These are phyloP conservation scores for Glaucomys volans DNA, from an alignment of 2,113 vertebrate genomes.

Conservation along the genomic window DNA sequence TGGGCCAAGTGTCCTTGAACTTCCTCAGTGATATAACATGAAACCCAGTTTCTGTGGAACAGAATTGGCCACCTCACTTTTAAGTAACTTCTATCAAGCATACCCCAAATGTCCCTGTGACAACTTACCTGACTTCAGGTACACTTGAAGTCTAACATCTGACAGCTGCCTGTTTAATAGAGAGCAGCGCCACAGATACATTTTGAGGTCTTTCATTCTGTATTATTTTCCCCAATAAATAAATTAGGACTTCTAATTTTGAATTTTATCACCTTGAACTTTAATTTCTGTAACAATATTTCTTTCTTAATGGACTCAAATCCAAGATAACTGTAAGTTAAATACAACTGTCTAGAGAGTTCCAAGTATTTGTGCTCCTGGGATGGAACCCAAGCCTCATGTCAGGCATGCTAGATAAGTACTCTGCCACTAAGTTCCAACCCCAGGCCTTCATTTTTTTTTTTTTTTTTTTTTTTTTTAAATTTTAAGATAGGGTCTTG, in stretches of 20 bases:
- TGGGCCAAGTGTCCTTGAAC: conserved; percentile 78
- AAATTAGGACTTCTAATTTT: background rate
- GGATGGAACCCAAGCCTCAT: too few species aligned
- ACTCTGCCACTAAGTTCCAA: too few species aligned
- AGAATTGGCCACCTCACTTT: background rate
- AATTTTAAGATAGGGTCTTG: too few species aligned
- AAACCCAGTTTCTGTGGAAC: background rate
- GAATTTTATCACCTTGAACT: background rate
- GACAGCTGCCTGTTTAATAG: background rate
- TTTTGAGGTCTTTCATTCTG: background rate
- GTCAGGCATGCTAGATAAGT: too few species aligned
- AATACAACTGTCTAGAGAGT: background rate
- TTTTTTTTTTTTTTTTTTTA: too few species aligned
- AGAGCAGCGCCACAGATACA: background rate
- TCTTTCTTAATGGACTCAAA: background rate
- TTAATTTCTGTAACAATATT: background rate
- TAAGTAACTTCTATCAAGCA: background rate
- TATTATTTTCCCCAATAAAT: background rate
- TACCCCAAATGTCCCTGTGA: background rate
- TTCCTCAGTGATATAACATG: background rate
- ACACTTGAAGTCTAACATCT: background rate
- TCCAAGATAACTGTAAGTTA: background rate
- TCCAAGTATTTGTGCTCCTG: background rate
- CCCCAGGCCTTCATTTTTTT: too few species aligned
- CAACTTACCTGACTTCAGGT: background rate